Conservation (phyloP, 2,113 vertebrate genomes). For the Mobula birostris region DNA sequence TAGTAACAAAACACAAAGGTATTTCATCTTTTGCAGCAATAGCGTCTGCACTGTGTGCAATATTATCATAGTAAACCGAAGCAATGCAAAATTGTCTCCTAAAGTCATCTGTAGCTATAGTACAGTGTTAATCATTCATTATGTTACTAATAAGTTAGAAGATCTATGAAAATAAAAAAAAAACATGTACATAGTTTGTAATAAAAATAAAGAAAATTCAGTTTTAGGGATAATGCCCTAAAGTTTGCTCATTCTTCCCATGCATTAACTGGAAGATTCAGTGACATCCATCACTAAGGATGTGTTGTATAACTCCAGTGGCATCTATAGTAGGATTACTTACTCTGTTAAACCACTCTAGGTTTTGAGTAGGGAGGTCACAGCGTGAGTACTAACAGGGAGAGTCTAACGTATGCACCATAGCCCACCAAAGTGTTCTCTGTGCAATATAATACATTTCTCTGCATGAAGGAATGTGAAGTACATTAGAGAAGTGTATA, state of each 20-base stretch:
- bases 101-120: neutral
- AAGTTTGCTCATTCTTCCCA: neutral
- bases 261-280: constrained; percentile 25
- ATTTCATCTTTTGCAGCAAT: constrained; percentile 19
- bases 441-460: constrained; percentile 20
- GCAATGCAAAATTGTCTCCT: too few relatives aligned
- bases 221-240: constrained; percentile 22
- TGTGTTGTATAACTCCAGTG: constrained; percentile 15
- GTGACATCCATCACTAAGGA: constrained; percentile 23
- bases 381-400: neutral
- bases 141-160: constrained; percentile 1
- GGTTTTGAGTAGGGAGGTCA: neutral
- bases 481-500: constrained; percentile 18
- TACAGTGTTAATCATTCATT: neutral
- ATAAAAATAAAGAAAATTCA: constrained; percentile 15
- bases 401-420: neutral
- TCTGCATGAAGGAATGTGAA: constrained; percentile 5
- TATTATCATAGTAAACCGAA: neutral
- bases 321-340: neutral
- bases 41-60: constrained; percentile 12
- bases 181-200: constrained; percentile 29
- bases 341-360: constrained; percentile 23
- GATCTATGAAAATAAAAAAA: neutral
- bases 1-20: neutral
- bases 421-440: neutral